These are phyloP conservation scores for Ceriagrion tenellum DNA, from an alignment of 2,888 invertebrate genomes.

Conservation along the genomic window DNA sequence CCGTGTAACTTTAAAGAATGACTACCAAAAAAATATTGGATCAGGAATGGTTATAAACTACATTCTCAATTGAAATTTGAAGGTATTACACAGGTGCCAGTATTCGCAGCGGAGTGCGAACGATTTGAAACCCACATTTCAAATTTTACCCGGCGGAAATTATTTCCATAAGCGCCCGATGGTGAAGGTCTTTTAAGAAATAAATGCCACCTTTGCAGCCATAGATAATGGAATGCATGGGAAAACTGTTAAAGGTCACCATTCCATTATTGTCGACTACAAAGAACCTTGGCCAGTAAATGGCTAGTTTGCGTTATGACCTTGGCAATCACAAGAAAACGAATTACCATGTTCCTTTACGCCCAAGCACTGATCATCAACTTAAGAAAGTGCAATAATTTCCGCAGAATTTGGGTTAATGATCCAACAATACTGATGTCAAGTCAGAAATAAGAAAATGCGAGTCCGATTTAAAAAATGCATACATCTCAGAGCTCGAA, in stretches of 20 bases:
- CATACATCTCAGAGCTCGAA: no score
- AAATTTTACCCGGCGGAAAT: not conserved
- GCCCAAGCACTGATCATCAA: not conserved
- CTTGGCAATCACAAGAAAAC: not conserved
- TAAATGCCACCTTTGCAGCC: not conserved
- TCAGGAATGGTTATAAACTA: not conserved
- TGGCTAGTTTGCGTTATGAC: not conserved
- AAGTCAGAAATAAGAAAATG: no score
- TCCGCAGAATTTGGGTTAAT: no score
- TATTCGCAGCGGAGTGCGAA: not conserved
- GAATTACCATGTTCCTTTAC: not conserved
- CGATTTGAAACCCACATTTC: not conserved
- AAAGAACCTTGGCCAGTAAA: not conserved
- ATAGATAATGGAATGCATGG: not conserved
- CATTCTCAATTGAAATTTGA: not conserved
- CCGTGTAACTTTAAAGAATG: no score
- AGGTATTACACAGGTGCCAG: not conserved
- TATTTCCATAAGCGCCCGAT: not conserved
- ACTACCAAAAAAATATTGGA: no score
- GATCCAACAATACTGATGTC: no score
- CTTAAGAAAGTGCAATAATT: not conserved
- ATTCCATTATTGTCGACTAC: not conserved
- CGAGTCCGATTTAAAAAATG: no score
- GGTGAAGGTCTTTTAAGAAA: constrained; percentile 8
- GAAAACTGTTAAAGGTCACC: not conserved